Percentiles rank a stretch among this genome's conserved stretches.
Conservation (phyloP, 2,113 vertebrate species). For the Actenoides hombroni region DNA sequence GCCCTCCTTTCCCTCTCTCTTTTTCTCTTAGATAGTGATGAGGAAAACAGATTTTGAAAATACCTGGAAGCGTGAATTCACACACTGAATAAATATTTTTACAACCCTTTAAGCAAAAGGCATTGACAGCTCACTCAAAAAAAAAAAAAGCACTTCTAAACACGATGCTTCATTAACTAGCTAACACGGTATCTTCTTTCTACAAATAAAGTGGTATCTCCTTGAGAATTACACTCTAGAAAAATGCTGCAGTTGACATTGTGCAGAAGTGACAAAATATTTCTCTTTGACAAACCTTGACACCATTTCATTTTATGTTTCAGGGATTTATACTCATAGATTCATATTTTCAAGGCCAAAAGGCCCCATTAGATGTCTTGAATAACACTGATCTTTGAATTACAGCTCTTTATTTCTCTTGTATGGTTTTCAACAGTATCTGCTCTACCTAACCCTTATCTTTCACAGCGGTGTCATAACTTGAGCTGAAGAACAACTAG, state of each 20-base stretch:
- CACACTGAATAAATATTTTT: background rate
- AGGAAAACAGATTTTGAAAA: slow-evolving; percentile 31
- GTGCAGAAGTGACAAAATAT: slow-evolving; percentile 19
- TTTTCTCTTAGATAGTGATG: background rate
- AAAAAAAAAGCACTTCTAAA: background rate
- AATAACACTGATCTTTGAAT: background rate
- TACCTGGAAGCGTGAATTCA: background rate
- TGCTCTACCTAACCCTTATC: background rate
- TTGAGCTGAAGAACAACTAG: background rate
- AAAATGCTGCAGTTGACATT: background rate
- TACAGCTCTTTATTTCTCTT: background rate
- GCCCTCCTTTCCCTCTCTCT: background rate
- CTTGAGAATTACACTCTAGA: background rate
- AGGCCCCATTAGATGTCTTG: background rate
- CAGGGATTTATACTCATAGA: background rate
- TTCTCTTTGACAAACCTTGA: slow-evolving; percentile 15
- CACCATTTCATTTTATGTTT: background rate
- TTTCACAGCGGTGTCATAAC: background rate
- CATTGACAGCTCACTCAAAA: slow-evolving; percentile 11
- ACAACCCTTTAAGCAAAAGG: slow-evolving; percentile 16
- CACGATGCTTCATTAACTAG: slow-evolving; percentile 36
- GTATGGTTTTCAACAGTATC: background rate
- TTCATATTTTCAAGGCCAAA: slow-evolving; percentile 15
- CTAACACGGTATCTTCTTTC: background rate
- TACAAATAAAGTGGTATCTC: background rate